Base-by-base conservation (phyloP, 2,888 invertebrate species). In the Drosophila percnosoma region DNA sequence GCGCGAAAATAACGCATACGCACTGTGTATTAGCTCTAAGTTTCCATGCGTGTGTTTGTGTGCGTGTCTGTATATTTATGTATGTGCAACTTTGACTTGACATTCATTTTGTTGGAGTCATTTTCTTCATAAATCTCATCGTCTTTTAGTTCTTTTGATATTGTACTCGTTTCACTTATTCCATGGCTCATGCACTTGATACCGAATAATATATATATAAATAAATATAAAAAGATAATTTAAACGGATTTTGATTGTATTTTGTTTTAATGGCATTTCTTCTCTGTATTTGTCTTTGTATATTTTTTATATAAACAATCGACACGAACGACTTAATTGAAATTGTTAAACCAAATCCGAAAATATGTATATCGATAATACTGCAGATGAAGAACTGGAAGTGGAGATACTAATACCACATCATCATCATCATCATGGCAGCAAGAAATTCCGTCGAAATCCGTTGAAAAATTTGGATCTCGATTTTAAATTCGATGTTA, bases 401-500 rank as follows among this genome's bases (percentile, higher is more conserved):
- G 87, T 91, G 84, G 91, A 91, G 76, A 80, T 87, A 77, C 90
- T 78, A 60, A 92, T 91, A 82, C 91, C 91, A 80, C 91, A 91
- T 83, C 89, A 90, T 77, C 91, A 91, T 83, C 92, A 91, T 89
- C 92, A 92, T 83, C 92, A 92, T 78, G 91, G 90, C 85, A 91
- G 91, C 90, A 78, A 90, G 83, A 91, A 91, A 89, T 55, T 91
- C 54, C 90, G 64, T 72, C 89, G 91, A 82, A 91, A 91, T 91
- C 91, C 91, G 63, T 86, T 91, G 68, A 90, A 83, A 87, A 91
- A 91, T 80, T 88, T 91, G 91, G 91, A 91, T 91, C 92, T 91
- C 76, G 91, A 91, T 76, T 91, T 91, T 80, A 91, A 91, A 83
- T 91, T 91, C 76, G 91, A 91, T 90, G 92, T 92, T 74, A 91